These are phyloP conservation scores for Alaudala cheleensis DNA, from an alignment of 2,113 vertebrate species.

Conservation along the genomic window DNA sequence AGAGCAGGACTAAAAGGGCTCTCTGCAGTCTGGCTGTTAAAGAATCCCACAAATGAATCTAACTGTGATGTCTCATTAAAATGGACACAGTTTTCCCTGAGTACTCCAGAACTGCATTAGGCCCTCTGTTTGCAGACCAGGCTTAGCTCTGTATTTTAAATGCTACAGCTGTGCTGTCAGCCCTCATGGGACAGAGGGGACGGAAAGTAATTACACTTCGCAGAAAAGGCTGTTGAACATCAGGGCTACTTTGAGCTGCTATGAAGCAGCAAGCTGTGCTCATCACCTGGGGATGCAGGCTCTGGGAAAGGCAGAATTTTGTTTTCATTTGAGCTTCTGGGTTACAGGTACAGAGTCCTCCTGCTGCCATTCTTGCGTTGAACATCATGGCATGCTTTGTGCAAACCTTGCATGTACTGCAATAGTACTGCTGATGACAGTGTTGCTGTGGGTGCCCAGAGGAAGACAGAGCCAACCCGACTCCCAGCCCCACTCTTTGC, in stretches of 20 bases:
- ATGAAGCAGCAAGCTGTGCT: rapidly evolving
- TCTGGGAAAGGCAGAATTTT: neutral
- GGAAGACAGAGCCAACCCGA: rapidly evolving
- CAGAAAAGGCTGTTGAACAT: neutral
- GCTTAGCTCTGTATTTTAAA: neutral
- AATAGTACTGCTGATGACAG: neutral
- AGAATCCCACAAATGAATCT: neutral
- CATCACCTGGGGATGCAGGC: neutral
- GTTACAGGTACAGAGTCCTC: neutral
- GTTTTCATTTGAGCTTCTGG: neutral
- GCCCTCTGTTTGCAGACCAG: neutral
- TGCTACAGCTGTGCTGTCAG: neutral
- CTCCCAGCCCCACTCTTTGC: neutral
- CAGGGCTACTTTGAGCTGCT: neutral
- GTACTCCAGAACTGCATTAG: neutral
- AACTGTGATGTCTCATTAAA: neutral
- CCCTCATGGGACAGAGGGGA: neutral
- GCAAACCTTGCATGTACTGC: neutral
- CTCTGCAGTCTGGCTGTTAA: neutral
- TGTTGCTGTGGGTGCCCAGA: neutral
- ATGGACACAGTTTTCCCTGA: neutral
- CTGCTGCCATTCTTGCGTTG: rapidly evolving
- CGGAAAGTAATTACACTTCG: neutral
- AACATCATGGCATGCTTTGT: neutral
- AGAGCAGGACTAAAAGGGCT: neutral